phyloP scores from a whole-genome alignment of 1,140 invertebrate genomes.

The Saccostrea glomerata region DNA sequence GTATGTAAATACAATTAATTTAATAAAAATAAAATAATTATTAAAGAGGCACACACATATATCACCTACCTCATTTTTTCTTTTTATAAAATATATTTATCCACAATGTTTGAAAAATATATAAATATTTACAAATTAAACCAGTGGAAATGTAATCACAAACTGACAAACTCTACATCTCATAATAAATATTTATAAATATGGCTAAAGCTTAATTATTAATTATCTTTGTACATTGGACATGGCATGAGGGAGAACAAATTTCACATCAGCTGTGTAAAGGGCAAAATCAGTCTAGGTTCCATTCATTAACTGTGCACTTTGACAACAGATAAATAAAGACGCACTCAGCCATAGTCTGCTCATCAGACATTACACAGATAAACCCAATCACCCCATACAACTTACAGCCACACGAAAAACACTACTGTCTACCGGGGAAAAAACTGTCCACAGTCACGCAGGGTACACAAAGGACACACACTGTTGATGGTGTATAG shows the following conservation, averaged over 20 bases:
- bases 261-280: conserved; percentile 23
- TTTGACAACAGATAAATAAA: conserved; percentile 37
- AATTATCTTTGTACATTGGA: conserved; percentile 37
- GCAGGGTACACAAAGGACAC: too few relatives aligned
- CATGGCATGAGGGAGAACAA: conserved; percentile 32
- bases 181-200: conserved; percentile 33
- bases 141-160: conserved; percentile 9
- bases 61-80: conserved; percentile 29
- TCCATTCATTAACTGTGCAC: conserved; percentile 26
- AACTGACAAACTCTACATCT: background rate
- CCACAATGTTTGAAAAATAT: background rate
- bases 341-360: conserved; percentile 9
- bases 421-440: background rate
- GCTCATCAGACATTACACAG: background rate
- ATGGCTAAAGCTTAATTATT: conserved; percentile 23
- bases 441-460: too few relatives aligned
- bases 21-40: background rate
- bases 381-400: background rate
- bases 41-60: background rate
- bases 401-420: background rate
- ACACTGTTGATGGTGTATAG: too few relatives aligned
- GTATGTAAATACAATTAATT: background rate
- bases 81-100: background rate
- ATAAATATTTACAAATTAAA: conserved; percentile 21
- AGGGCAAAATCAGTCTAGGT: background rate